Percentiles rank a stretch among this genome's conserved stretches.
phyloP scores from a whole-genome alignment of 2,888 invertebrate species.

The Iphiclides podalirius region DNA sequence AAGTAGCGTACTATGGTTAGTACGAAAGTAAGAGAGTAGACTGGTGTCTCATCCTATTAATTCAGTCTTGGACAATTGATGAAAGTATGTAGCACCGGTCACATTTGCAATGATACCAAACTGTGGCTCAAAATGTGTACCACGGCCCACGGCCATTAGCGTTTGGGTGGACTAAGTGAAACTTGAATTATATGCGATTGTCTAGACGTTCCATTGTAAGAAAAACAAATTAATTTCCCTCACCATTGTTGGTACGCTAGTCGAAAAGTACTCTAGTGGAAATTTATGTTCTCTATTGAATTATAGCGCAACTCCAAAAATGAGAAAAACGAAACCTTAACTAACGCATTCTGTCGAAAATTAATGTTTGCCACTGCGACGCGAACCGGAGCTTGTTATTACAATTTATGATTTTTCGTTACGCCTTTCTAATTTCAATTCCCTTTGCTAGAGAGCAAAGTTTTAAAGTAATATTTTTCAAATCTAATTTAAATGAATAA shows the following conservation, averaged over 20 bases:
- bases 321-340: slow-evolving; percentile 55
- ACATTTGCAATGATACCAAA: slow-evolving; percentile 45
- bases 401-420: slow-evolving; percentile 24
- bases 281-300: slow-evolving; percentile 72
- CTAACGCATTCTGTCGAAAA: slow-evolving; percentile 40
- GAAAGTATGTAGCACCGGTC: slow-evolving; percentile 30
- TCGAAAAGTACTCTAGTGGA: slow-evolving; percentile 61
- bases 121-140: slow-evolving; percentile 47
- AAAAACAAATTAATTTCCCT: slow-evolving; percentile 77
- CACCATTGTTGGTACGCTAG: slow-evolving; percentile 55
- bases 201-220: slow-evolving; percentile 77
- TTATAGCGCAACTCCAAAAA: slow-evolving; percentile 54
- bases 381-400: slow-evolving; percentile 30
- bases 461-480: slow-evolving; percentile 5
- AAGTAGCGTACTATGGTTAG: too few species aligned
- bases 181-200: slow-evolving; percentile 75
- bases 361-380: slow-evolving; percentile 31
- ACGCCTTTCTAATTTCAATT: slow-evolving; percentile 9
- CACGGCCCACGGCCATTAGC: slow-evolving; percentile 57
- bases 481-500: not conserved
- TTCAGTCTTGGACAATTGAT: too few species aligned
- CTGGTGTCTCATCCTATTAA: too few species aligned
- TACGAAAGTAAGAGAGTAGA: too few species aligned
- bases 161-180: slow-evolving; percentile 68
- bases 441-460: not conserved